Base-by-base conservation (phyloP, 2,797 vertebrate genomes). In the Hoplostethus atlanticus region DNA sequence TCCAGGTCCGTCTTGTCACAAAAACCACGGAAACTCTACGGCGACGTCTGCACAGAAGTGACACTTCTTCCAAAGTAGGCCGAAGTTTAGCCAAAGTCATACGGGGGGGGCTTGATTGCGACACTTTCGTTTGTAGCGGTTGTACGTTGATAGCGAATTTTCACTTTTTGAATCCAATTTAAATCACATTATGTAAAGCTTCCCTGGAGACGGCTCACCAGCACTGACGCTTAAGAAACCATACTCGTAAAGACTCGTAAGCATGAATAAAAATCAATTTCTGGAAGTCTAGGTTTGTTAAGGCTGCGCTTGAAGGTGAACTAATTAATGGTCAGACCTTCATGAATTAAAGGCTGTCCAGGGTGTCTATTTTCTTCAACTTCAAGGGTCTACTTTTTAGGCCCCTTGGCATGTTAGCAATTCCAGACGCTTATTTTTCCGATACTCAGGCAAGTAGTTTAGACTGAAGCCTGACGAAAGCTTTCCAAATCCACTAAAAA, bases 1-100 rank as follows among this genome's bases (percentile, higher is more conserved):
- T 89, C 68, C 81, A 83, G 85, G 84, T 91, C 89, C 84, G 65
- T 68, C 80, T 91, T 21, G 86, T 91, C 87, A 88, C 81, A 80
- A 83, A 59, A 89, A 74, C 60, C 52, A 25, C 55, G 36, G 13
- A 74, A 84, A 80, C 59, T 78, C 44, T 54, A 53, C 12, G 0
- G 54, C 64, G 77, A 31, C 6, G 36, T 34, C 16, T 81, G 55
- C 31, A 48, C 59, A 55, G 77, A 79, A 84, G 89, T 81, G 86
- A 85, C 76, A 86, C 71, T 84, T 81, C 84, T 65, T 21, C 63
- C 54, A 73, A 87, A 90, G 78, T 89, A 86, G 89, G 89, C 56
- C 87, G 89, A 89, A 88, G 83, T 89, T 89, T 61, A 74, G 36
- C 58, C 62, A 75, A 86, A 88, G 80, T 87, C 82, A 84, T 63